phyloP scores from a whole-genome alignment of 2,113 vertebrate genomes.

The Eurypyga helias region DNA sequence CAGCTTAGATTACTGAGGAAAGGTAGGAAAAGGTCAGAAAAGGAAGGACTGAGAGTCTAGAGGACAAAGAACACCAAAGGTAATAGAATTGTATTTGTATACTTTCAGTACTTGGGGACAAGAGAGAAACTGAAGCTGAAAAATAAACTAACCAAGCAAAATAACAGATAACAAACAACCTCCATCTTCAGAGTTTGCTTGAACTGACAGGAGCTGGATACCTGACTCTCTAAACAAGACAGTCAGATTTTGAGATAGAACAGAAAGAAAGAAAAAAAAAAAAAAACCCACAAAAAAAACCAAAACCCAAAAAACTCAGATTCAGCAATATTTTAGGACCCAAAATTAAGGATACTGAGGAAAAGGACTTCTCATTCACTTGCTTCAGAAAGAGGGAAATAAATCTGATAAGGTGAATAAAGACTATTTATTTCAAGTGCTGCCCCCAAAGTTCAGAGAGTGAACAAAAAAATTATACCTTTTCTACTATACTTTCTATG shows the following conservation, averaged over 20 bases:
- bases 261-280: not conserved
- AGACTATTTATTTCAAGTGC: not conserved
- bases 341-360: not conserved
- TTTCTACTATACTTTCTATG: not conserved
- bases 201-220: not conserved
- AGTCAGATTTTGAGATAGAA: not conserved
- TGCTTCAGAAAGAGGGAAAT: not conserved
- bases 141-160: not conserved
- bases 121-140: not conserved
- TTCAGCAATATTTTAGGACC: not conserved
- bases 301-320: not conserved
- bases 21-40: not conserved
- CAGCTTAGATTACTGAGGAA: not conserved
- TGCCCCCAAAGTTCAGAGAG: not conserved
- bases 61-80: not conserved
- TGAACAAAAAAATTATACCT: no score
- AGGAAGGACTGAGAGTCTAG: not conserved
- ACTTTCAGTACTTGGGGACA: not conserved
- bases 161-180: not conserved
- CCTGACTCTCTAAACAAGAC: not conserved
- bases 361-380: not conserved
- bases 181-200: not conserved
- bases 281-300: no score
- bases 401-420: not conserved
- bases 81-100: not conserved